These are phyloP conservation scores for Loxodonta africana DNA, from an alignment of 2,113 vertebrate species.

Conservation along the genomic window DNA sequence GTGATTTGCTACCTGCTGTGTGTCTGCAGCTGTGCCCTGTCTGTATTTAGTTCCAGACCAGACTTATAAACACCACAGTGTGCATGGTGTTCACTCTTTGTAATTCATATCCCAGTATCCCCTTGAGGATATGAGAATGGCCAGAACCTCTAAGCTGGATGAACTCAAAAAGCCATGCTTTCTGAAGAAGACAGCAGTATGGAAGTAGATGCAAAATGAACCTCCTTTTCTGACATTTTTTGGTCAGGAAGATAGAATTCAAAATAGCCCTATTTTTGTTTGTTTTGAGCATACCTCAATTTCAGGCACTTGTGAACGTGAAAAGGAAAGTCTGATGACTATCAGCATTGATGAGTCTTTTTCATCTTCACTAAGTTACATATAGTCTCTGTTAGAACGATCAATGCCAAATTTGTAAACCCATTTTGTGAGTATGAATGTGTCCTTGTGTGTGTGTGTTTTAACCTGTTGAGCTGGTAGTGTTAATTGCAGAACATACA, in stretches of 20 bases:
- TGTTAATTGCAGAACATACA: not conserved
- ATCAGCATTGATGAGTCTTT: not conserved
- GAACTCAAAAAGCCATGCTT: not conserved
- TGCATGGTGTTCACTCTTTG: constrained; percentile 34
- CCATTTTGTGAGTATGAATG: not conserved
- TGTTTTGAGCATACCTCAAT: not conserved
- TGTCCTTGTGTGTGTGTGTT: not conserved
- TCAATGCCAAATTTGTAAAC: not conserved
- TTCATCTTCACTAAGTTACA: not conserved
- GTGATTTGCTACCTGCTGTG: constrained; percentile 66
- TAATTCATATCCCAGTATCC: constrained; percentile 57
- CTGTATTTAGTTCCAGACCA: constrained; percentile 68
- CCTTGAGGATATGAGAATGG: constrained; percentile 19
- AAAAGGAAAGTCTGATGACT: not conserved
- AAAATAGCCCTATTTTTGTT: not conserved
- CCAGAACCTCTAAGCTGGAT: not conserved
- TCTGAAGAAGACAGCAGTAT: not conserved
- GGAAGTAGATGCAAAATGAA: constrained; percentile 13
- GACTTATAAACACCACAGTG: constrained; percentile 24
- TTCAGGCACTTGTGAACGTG: not conserved
- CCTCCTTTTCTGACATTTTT: not conserved
- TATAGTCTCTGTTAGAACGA: not conserved
- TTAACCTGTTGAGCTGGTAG: not conserved
- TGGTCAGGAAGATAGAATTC: not conserved
- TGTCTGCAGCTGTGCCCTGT: constrained; percentile 62